A percentile compares a stretch with the other conserved stretches of the same genome.
These are phyloP conservation scores for Drosophila tanythrix DNA, from an alignment of 2,888 invertebrate species.

Conservation along the genomic window DNA sequence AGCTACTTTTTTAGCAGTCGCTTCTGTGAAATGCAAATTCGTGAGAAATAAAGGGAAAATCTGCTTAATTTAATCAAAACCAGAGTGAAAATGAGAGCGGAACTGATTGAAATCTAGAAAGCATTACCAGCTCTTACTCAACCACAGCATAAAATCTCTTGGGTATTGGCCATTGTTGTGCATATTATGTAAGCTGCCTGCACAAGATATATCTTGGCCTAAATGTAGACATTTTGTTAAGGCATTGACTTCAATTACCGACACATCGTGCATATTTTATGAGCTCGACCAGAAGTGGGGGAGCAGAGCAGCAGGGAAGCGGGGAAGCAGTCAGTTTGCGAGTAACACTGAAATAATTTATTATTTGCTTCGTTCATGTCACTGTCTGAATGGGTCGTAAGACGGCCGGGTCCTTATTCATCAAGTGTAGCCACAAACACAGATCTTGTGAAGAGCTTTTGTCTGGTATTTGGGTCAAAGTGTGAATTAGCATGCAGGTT, in stretches of 20 bases:
- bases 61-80: constrained; percentile 1
- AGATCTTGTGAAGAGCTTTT: constrained; percentile 13
- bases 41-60: neutral
- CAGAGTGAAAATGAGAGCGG: neutral
- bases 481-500: constrained; percentile 68
- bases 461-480: constrained; percentile 69
- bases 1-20: neutral
- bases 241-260: constrained; percentile 69
- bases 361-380: constrained; percentile 53
- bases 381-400: constrained; percentile 32
- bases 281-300: constrained; percentile 32
- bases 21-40: neutral
- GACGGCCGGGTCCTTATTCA: constrained; percentile 30
- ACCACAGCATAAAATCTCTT: neutral
- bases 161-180: constrained; percentile 14
- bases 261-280: constrained; percentile 70
- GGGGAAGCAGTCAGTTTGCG: neutral
- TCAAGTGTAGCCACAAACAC: constrained; percentile 22
- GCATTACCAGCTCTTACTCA: neutral
- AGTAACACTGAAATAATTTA: constrained; percentile 42
- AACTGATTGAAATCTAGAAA: constrained; percentile 15
- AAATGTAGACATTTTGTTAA: constrained; percentile 63
- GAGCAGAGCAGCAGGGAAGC: neutral
- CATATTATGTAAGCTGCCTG: constrained; percentile 6
- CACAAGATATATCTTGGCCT: constrained; percentile 22